These are phyloP conservation scores for Xestia xanthographa DNA, from an alignment of 2,888 invertebrate species.

Conservation along the genomic window DNA sequence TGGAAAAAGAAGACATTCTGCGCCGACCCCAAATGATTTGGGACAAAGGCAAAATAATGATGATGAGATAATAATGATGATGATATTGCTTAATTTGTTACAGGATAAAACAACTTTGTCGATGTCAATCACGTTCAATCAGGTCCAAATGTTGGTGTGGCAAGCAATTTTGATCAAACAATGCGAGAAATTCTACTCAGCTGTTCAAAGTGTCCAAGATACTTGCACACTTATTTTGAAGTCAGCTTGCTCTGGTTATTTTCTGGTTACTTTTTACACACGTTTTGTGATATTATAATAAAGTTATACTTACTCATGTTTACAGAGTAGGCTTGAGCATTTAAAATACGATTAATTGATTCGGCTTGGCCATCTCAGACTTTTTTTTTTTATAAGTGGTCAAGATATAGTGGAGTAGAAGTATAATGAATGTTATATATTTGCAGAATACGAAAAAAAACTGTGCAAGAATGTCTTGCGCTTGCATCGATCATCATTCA, in stretches of 20 bases:
- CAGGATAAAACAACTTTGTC: not conserved
- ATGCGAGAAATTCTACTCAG: constrained; percentile 43
- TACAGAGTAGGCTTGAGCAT: not conserved
- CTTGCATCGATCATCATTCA: constrained; percentile 5
- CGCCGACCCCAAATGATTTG: not conserved
- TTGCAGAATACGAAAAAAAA: constrained; percentile 15
- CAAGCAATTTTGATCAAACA: not conserved
- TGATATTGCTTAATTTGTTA: not conserved
- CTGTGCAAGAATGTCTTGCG: too few species aligned
- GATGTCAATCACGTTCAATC: accelerated
- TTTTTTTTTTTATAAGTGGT: not conserved
- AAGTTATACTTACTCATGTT: not conserved
- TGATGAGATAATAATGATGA: not conserved
- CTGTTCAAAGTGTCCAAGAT: constrained; percentile 28
- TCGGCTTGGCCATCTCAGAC: not conserved
- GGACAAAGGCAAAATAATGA: too few species aligned
- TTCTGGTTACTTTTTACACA: not conserved
- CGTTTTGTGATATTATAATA: not conserved
- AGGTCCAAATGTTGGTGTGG: not conserved
- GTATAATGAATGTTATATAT: not conserved
- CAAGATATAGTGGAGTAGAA: not conserved
- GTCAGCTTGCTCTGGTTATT: constrained; percentile 26
- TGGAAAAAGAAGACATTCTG: too few species aligned
- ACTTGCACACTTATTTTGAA: constrained; percentile 21
- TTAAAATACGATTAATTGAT: not conserved